phyloP scores from a whole-genome alignment of 2,113 vertebrate species.

The Cynopterus brachyotis region DNA sequence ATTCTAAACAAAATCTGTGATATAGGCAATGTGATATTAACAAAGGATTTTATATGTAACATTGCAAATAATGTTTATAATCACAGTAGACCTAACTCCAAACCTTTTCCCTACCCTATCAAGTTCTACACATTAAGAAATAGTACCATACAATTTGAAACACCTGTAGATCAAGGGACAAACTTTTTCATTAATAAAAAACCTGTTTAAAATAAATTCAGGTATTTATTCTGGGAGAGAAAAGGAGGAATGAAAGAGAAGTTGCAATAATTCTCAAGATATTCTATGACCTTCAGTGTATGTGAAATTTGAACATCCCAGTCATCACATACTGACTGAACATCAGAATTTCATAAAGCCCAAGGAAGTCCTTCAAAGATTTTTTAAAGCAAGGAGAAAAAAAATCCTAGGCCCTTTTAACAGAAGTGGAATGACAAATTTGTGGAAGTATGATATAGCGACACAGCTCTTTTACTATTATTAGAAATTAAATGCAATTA shows the following conservation, averaged over 20 bases:
- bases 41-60: slow-evolving; percentile 26
- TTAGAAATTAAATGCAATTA: neutral
- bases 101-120: neutral
- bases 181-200: slow-evolving; percentile 47
- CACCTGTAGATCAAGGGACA: slow-evolving; percentile 9
- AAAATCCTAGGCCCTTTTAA: neutral
- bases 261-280: slow-evolving; percentile 26
- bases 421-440: neutral
- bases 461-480: neutral
- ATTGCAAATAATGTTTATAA: slow-evolving; percentile 11
- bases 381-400: slow-evolving; percentile 23
- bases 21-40: neutral
- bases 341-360: slow-evolving; percentile 39
- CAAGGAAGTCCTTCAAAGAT: slow-evolving; percentile 38
- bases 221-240: neutral
- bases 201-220: slow-evolving; percentile 3
- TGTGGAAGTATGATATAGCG: slow-evolving; percentile 20
- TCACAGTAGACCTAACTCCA: neutral
- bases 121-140: slow-evolving; percentile 29
- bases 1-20: slow-evolving; percentile 56
- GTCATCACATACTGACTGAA: neutral
- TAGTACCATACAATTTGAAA: neutral
- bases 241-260: neutral
- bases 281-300: slow-evolving; percentile 40
- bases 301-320: neutral